Evolutionary conservation across 1,140 invertebrate species (phyloP).

Genomic region (Drosophila triauraria): DNA sequence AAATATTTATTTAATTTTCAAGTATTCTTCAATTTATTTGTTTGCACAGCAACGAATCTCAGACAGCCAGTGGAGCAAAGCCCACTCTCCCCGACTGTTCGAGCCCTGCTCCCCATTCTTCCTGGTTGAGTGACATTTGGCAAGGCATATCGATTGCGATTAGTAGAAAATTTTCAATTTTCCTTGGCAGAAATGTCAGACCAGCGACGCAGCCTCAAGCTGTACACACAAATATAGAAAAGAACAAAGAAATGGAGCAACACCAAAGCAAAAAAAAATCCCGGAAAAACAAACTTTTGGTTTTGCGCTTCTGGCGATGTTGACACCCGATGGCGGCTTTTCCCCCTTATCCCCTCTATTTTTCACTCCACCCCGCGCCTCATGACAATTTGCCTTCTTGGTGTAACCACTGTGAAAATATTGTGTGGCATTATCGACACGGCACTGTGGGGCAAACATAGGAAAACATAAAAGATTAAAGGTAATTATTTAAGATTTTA

Average conservation of each 20-base stretch:
- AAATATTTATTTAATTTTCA: slow-evolving; percentile 83
- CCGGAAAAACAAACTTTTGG: slow-evolving; percentile 57
- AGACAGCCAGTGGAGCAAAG: slow-evolving; percentile 22
- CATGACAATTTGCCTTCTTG: slow-evolving; percentile 52
- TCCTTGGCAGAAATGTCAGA: slow-evolving; percentile 67
- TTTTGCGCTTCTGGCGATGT: slow-evolving; percentile 62
- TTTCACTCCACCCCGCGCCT: slow-evolving; percentile 6
- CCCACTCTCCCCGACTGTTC: slow-evolving; percentile 14
- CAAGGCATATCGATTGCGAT: slow-evolving; percentile 82
- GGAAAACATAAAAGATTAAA: background rate
- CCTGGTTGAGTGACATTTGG: slow-evolving; percentile 74
- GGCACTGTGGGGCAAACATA: slow-evolving; percentile 16
- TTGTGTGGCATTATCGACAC: slow-evolving; percentile 73
- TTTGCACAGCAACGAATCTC: slow-evolving; percentile 66
- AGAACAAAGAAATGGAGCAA: slow-evolving; percentile 44
- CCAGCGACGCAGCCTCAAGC: slow-evolving; percentile 42
- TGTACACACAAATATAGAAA: slow-evolving; percentile 33
- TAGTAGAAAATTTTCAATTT: slow-evolving; percentile 82
- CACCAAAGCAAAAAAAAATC: slow-evolving; percentile 44
- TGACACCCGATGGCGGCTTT: slow-evolving; percentile 71
- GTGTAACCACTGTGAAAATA: slow-evolving; percentile 77
- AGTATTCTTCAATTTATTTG: slow-evolving; percentile 84
- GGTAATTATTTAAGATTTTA: background rate
- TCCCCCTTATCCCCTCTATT: slow-evolving; percentile 7
- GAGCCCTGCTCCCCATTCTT: background rate